Evolutionary conservation across 2,113 vertebrate species (phyloP), one percentile per base, ranked within the genome.

Genomic region (Nyctibius bracteatus): DNA sequence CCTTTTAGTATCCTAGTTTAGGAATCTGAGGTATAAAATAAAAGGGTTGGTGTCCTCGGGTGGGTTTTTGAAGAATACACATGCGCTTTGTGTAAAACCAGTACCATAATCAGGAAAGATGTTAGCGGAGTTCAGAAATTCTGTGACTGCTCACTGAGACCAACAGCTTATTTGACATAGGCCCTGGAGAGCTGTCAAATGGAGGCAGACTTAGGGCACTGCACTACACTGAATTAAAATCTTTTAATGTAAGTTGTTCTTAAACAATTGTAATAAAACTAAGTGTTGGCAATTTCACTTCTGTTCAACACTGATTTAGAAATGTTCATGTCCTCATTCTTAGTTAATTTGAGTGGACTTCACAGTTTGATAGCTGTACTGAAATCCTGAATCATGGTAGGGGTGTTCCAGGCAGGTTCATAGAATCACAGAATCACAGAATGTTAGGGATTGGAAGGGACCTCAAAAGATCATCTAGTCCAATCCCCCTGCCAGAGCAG

Each of bases 11-110:
- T 31, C 37, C 57, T 81, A 13, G 17, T 87, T 78, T 79, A 51
- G 66, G 52, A 91, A 54, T 58, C 25, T 37, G 49, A 72, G 1
- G 2, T 41, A 16, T 84, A 25, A 72, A 83, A 81, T 68, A 49
- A 77, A 70, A 81, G 10, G 14, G 4, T 59, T 77, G 30, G 8
- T 57, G 68, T 66, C 22, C n/a, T 25, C 33, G 19, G 16, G 10
- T 70, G 51, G 7, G 1, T 1, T 90, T 87, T 65, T 84, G 81
- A 74, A 81, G 78, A 84, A 54, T 74, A 68, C 8, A 6, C 3
- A 1, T 23, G 0, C 1, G 0, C 14, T 67, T 74, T 92, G 13
- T 74, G 57, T 70, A 71, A 71, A 75, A 78, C 14, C 0, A 2
- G 7, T 44, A 17, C 35, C 18, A 4, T 65, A 77, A 11, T 63